phyloP scores from a whole-genome alignment of 2,113 vertebrate species.

The Hemiprocne comata region DNA sequence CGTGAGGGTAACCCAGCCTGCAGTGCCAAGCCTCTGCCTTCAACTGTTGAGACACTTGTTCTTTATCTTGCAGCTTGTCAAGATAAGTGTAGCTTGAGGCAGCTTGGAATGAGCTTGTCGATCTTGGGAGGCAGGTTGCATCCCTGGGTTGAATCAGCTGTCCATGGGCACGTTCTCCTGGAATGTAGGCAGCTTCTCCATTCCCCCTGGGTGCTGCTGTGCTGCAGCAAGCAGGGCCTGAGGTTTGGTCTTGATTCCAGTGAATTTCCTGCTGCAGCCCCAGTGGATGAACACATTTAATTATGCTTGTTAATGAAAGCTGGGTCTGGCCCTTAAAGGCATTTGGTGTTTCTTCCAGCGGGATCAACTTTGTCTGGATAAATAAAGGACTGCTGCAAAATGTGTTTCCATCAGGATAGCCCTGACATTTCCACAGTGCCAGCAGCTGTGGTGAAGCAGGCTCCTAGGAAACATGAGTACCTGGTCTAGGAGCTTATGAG shows the following conservation, averaged over 20 bases:
- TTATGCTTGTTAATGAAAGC: not conserved
- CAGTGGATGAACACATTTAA: not conserved
- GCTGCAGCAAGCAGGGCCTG: not conserved
- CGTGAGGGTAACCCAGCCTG: not conserved
- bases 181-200: not conserved
- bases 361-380: not conserved
- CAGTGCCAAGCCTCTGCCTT: not conserved
- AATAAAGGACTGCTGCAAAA: not conserved
- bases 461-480: not conserved
- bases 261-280: not conserved
- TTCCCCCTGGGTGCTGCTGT: accelerated
- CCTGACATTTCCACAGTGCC: not conserved
- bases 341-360: not conserved
- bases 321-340: not conserved
- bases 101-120: not conserved
- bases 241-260: not conserved
- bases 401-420: not conserved
- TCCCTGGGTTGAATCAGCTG: not conserved
- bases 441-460: not conserved
- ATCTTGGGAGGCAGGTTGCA: not conserved
- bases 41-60: not conserved
- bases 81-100: not conserved
- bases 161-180: not conserved
- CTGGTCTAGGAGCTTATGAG: not conserved
- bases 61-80: not conserved